These are phyloP conservation scores for Autographa gamma DNA, from an alignment of 2,888 invertebrate species.

Conservation along the genomic window DNA sequence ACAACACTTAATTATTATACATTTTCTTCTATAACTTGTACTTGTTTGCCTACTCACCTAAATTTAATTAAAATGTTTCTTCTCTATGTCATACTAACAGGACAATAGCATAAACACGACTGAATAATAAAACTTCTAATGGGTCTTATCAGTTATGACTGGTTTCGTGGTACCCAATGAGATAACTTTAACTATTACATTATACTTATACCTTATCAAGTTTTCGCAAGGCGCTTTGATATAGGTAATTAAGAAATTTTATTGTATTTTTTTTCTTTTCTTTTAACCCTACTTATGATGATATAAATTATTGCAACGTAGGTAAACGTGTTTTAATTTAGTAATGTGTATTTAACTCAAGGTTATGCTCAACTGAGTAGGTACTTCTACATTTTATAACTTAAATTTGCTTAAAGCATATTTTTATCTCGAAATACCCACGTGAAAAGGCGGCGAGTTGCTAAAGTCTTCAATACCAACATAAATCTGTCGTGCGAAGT, in stretches of 20 bases:
- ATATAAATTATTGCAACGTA: not conserved
- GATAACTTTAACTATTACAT: slow-evolving; percentile 34
- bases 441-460: no score
- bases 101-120: slow-evolving; percentile 46
- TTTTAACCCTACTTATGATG: not conserved
- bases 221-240: slow-evolving; percentile 30
- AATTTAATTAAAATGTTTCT: slow-evolving; percentile 19
- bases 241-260: slow-evolving; percentile 3
- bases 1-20: slow-evolving; percentile 5
- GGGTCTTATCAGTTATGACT: slow-evolving; percentile 41
- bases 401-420: no score
- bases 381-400: no score
- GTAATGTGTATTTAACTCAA: not conserved
- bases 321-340: not conserved
- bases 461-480: no score
- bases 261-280: not conserved
- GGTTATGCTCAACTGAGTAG: not conserved
- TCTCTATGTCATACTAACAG: slow-evolving; percentile 40
- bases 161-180: slow-evolving; percentile 22
- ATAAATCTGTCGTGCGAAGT: no score
- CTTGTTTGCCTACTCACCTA: slow-evolving; percentile 42
- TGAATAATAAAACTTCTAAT: slow-evolving; percentile 31
- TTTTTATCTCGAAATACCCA: no score
- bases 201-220: slow-evolving; percentile 37
- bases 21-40: not conserved